These are phyloP conservation scores for Oopsacas minuta DNA, from an alignment of 37 sponge, comb jelly and placozoan species.

Conservation along the genomic window DNA sequence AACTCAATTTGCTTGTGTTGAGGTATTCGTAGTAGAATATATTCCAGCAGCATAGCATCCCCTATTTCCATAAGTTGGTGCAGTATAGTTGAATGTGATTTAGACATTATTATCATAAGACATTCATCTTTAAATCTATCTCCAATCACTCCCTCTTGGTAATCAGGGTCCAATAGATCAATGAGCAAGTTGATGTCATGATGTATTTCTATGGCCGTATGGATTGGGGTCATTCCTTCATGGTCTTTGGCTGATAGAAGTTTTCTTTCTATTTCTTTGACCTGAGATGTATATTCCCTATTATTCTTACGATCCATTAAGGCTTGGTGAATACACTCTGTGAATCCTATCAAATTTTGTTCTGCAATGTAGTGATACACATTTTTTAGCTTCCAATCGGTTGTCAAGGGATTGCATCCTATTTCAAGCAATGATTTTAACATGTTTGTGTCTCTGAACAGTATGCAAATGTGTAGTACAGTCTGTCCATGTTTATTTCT, in stretches of 20 bases:
- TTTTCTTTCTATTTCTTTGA: neutral
- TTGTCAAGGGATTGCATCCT: neutral
- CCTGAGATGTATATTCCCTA: neutral
- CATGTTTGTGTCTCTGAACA: neutral
- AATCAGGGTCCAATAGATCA: neutral
- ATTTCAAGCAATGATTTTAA: neutral
- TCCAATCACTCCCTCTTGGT: neutral
- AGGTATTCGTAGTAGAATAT: neutral
- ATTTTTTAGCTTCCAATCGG: neutral
- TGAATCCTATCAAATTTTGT: neutral
- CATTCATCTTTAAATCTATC: neutral
- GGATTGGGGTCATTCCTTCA: neutral
- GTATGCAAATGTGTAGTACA: neutral
- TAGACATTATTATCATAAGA: neutral
- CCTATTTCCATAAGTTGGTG: neutral
- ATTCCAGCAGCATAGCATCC: neutral
- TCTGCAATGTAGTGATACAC: constrained; percentile 2
- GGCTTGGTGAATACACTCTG: neutral
- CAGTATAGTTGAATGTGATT: neutral
- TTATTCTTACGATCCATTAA: neutral
- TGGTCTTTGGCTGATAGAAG: neutral
- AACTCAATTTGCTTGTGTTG: neutral
- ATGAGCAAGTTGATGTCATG: neutral
- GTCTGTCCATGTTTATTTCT: neutral
- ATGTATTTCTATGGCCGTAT: neutral